These are phyloP conservation scores for Carassius gibelio DNA, from an alignment of 2,113 vertebrate genomes.

Conservation along the genomic window DNA sequence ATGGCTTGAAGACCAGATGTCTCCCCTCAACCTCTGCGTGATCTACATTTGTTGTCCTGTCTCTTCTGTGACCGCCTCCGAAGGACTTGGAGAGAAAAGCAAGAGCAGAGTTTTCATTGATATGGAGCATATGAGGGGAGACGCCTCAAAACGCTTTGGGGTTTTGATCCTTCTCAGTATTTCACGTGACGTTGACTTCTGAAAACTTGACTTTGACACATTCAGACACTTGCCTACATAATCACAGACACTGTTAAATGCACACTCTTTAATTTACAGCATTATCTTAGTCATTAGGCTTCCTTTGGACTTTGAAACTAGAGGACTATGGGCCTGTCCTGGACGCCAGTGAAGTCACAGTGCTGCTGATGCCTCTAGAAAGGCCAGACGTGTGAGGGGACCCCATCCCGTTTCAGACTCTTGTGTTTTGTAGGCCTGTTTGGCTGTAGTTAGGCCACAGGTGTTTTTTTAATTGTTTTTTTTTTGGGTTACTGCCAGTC, in stretches of 20 bases:
- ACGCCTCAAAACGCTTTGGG: not conserved
- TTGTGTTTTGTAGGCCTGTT: conserved; percentile 51
- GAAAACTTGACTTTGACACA: conserved; percentile 9
- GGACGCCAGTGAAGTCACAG: conserved; percentile 33
- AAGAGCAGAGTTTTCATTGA: not conserved
- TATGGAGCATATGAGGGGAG: conserved; percentile 10
- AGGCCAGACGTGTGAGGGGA: conserved; percentile 26
- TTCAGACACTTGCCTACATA: conserved; percentile 52
- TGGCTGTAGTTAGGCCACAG: conserved; percentile 47
- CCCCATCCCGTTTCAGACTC: conserved; percentile 50
- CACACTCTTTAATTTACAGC: conserved; percentile 68
- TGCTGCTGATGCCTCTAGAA: conserved; percentile 26
- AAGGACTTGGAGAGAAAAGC: not conserved
- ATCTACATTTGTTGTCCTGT: conserved; percentile 34
- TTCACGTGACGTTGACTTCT: conserved; percentile 20
- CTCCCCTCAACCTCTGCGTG: conserved; percentile 33
- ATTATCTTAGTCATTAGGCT: conserved; percentile 63
- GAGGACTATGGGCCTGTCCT: conserved; percentile 35
- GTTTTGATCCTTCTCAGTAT: conserved; percentile 43
- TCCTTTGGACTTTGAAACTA: conserved; percentile 61
- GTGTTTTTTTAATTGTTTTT: conserved; percentile 61
- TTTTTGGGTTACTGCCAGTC: conserved; percentile 66
- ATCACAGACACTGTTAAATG: conserved; percentile 55
- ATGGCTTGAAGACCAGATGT: conserved; percentile 29
- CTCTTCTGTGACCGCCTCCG: conserved; percentile 5